Evolutionary conservation across 2,888 invertebrate genomes (phyloP).

Genomic region (Dasypogon diadema): DNA sequence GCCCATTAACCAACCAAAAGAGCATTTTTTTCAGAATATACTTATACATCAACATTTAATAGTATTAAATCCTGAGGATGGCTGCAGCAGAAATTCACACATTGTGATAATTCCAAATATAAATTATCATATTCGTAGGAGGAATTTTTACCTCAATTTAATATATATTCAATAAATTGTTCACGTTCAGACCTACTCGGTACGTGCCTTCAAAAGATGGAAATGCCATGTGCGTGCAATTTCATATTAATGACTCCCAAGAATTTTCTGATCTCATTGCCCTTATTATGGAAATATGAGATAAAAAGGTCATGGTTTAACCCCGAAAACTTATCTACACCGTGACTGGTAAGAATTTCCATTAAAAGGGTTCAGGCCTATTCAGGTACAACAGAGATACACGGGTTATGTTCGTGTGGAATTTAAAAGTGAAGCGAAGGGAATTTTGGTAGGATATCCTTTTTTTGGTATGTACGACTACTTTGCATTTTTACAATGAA

Average conservation of each 20-base stretch:
- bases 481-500: no score
- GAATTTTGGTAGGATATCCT: no score
- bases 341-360: constrained; percentile 36
- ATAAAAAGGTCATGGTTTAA: constrained; percentile 33
- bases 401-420: no score
- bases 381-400: no score
- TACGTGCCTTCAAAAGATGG: constrained; percentile 41
- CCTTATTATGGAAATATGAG: constrained; percentile 42
- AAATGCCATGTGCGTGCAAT: constrained; percentile 45
- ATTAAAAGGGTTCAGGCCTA: constrained; percentile 29
- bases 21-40: no score
- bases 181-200: constrained; percentile 40
- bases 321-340: constrained; percentile 28
- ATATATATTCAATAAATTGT: constrained; percentile 47
- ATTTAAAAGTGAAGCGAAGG: no score
- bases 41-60: no score
- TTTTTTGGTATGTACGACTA: no score
- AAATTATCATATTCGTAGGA: constrained; percentile 26
- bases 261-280: constrained; percentile 39
- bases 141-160: constrained; percentile 36
- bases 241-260: constrained; percentile 39
- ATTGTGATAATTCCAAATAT: constrained; percentile 1
- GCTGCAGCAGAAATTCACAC: neutral
- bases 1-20: no score
- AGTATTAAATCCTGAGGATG: no score